A percentile compares a stretch with the other conserved stretches of the same genome.
phyloP scores from a whole-genome alignment of 2,797 vertebrate genomes.

The Alcedo quadribrachys region DNA sequence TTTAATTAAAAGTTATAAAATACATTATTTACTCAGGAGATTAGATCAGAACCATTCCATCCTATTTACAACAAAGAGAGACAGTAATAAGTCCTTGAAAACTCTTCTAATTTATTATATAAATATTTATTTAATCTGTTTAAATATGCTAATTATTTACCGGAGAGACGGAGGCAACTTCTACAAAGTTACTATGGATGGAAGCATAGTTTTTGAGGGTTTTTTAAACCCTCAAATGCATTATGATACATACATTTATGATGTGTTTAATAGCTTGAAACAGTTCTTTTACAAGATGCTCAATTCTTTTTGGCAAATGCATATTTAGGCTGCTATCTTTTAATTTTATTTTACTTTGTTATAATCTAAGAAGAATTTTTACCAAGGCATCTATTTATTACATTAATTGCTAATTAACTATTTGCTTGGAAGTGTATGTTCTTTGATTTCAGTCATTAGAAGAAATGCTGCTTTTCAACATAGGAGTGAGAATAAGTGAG shows the following conservation, averaged over 20 bases:
- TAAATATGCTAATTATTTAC: slow-evolving; percentile 54
- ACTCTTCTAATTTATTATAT: slow-evolving; percentile 15
- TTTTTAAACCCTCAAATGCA: not conserved
- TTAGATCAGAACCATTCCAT: slow-evolving; percentile 48
- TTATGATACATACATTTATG: not conserved
- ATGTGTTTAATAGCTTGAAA: not conserved
- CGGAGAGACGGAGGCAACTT: not conserved
- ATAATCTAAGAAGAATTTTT: not conserved
- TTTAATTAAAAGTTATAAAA: slow-evolving; percentile 61
- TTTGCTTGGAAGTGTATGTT: not conserved
- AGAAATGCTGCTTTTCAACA: not conserved
- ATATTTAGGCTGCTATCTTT: not conserved
- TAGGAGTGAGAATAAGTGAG: not conserved
- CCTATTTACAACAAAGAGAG: slow-evolving; percentile 41
- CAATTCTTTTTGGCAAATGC: not conserved
- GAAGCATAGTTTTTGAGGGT: not conserved
- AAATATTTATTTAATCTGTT: slow-evolving; percentile 53
- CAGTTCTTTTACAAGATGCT: not conserved
- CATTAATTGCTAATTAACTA: not conserved
- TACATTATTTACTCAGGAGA: slow-evolving; percentile 34
- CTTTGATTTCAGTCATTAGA: not conserved
- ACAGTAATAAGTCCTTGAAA: slow-evolving; percentile 53
- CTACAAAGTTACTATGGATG: not conserved
- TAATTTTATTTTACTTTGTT: not conserved
- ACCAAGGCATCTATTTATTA: not conserved